A percentile compares a stretch with the other conserved stretches of the same genome.
phyloP scores from a whole-genome alignment of 1,140 invertebrate species.

The Trachymyrmex cornetzi region DNA sequence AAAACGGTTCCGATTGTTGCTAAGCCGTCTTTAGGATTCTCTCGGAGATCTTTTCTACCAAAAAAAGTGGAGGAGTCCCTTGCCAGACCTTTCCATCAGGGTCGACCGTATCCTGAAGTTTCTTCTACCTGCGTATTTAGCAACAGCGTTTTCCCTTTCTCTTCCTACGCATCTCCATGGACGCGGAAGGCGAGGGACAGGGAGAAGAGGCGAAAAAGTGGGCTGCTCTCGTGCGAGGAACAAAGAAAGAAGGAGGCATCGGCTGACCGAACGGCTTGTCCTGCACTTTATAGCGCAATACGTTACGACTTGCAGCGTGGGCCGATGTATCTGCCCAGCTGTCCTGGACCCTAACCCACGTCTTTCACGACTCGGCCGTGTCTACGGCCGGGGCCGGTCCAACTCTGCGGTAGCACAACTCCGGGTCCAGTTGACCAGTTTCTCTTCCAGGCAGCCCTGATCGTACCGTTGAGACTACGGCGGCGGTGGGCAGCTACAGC shows the following conservation, averaged over 20 bases:
- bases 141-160: slow-evolving; percentile 78
- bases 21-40: background rate
- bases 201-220: slow-evolving; percentile 50
- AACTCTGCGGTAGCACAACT: slow-evolving; percentile 77
- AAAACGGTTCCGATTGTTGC: background rate
- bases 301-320: slow-evolving; percentile 81
- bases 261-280: slow-evolving; percentile 75
- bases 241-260: slow-evolving; percentile 48
- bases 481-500: slow-evolving; percentile 8
- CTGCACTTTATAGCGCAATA: slow-evolving; percentile 82
- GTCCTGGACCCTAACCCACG: slow-evolving; percentile 76
- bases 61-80: background rate
- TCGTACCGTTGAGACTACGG: slow-evolving; percentile 49
- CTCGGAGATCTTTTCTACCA: background rate
- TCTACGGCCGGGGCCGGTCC: slow-evolving; percentile 25
- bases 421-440: slow-evolving; percentile 82
- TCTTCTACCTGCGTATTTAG: slow-evolving; percentile 68
- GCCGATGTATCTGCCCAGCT: slow-evolving; percentile 80
- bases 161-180: slow-evolving; percentile 80
- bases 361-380: slow-evolving; percentile 66
- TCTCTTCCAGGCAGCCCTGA: slow-evolving; percentile 70
- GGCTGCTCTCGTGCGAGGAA: background rate
- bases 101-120: background rate
- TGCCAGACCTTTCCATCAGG: background rate
- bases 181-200: slow-evolving; percentile 37